Evolutionary conservation across 2,797 vertebrate species (phyloP).

Genomic region (Oceanodroma leucorhoa): DNA sequence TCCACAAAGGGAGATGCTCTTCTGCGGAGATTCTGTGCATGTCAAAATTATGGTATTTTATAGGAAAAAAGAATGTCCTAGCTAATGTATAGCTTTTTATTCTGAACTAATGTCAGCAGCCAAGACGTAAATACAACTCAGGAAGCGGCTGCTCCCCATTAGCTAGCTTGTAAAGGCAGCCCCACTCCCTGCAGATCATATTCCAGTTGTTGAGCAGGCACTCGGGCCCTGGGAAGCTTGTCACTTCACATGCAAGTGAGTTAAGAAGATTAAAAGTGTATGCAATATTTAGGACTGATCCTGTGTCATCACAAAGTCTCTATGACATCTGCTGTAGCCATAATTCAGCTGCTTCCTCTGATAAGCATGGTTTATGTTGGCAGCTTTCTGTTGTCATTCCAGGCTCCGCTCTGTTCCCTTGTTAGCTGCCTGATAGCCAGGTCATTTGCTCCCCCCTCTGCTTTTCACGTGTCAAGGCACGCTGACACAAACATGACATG

Average conservation of each 20-base stretch:
- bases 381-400: constrained; percentile 24
- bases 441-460: background rate
- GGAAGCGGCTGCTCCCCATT: constrained; percentile 6
- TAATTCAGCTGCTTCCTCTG: constrained; percentile 64
- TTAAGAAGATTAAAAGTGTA: background rate
- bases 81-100: background rate
- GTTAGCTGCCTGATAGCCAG: constrained; percentile 30
- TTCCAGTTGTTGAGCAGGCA: background rate
- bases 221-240: background rate
- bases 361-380: constrained; percentile 58
- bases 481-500: background rate
- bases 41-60: background rate
- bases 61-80: background rate
- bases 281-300: constrained; percentile 32
- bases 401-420: background rate
- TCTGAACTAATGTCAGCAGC: background rate
- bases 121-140: background rate
- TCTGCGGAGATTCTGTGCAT: background rate
- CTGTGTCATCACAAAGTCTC: background rate
- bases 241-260: background rate
- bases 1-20: background rate
- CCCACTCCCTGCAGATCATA: background rate
- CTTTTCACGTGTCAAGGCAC: background rate
- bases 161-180: background rate
- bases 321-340: constrained; percentile 41